Conservation (phyloP, 2,888 invertebrate genomes). For the Pachliopta kotzebuea region DNA sequence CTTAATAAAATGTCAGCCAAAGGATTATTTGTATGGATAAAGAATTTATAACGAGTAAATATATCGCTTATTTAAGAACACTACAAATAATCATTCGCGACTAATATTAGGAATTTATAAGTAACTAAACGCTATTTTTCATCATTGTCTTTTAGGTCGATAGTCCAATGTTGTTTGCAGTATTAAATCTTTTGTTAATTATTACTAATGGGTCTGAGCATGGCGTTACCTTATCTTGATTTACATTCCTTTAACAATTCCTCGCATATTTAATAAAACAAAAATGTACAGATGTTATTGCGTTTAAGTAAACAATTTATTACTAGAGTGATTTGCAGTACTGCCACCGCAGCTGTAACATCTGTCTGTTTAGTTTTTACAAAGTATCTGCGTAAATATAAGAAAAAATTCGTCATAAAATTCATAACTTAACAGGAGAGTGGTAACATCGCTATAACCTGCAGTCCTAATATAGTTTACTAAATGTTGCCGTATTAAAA, state of each 20-base stretch:
- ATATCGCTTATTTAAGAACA: no score
- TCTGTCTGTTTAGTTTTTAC: not conserved
- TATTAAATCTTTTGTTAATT: constrained; percentile 10
- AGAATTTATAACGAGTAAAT: no score
- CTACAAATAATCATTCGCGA: no score
- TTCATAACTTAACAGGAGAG: not conserved
- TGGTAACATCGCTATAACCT: not conserved
- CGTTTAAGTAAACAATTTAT: no score
- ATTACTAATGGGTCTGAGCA: constrained; percentile 2
- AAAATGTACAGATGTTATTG: no score
- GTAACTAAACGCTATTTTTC: no score
- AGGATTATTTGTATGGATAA: no score
- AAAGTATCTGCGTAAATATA: not conserved
- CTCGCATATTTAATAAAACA: not conserved
- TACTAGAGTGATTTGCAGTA: no score
- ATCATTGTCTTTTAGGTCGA: not conserved
- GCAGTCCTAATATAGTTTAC: constrained; percentile 3
- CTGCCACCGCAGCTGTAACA: no score
- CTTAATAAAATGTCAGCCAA: no score
- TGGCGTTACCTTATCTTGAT: not conserved
- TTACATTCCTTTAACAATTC: constrained; percentile 5
- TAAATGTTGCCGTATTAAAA: constrained; percentile 16
- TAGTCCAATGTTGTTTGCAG: no score
- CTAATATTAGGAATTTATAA: no score
- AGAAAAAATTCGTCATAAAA: constrained; percentile 7